A percentile compares a stretch with the other conserved stretches of the same genome.
These are phyloP conservation scores for Grus americana DNA, from an alignment of 2,113 vertebrate genomes.

Conservation along the genomic window DNA sequence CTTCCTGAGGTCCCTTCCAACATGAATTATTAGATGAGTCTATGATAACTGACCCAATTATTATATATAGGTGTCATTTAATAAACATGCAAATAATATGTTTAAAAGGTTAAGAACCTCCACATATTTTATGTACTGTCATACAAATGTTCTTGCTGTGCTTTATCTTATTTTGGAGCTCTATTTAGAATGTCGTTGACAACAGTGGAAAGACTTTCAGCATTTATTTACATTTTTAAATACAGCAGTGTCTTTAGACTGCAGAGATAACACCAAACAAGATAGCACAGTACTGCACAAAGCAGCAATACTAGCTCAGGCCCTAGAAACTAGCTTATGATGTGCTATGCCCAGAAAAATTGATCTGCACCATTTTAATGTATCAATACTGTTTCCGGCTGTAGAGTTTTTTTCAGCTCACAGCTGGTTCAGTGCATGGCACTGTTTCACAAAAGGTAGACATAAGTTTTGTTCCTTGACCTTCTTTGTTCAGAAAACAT, in stretches of 20 bases:
- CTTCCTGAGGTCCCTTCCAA: background rate
- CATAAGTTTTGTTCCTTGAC: background rate
- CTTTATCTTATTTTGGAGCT: background rate
- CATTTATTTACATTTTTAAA: background rate
- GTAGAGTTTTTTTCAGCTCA: background rate
- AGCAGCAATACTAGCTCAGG: background rate
- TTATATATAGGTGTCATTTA: background rate
- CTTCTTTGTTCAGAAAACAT: background rate
- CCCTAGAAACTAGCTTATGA: background rate
- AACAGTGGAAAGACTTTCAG: background rate
- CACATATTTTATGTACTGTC: background rate
- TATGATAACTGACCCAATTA: background rate
- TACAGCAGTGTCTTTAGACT: background rate
- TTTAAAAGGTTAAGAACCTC: background rate
- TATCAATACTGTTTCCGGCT: background rate
- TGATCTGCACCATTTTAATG: accelerated
- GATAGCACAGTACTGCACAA: background rate
- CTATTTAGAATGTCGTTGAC: background rate
- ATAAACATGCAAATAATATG: background rate
- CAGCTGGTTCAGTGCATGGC: background rate
- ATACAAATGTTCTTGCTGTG: background rate
- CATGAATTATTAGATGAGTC: background rate
- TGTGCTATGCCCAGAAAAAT: background rate
- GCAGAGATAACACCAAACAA: background rate
- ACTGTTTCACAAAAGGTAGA: background rate